Conservation (phyloP, 2,888 invertebrate species). For the Callosobruchus maculatus region DNA sequence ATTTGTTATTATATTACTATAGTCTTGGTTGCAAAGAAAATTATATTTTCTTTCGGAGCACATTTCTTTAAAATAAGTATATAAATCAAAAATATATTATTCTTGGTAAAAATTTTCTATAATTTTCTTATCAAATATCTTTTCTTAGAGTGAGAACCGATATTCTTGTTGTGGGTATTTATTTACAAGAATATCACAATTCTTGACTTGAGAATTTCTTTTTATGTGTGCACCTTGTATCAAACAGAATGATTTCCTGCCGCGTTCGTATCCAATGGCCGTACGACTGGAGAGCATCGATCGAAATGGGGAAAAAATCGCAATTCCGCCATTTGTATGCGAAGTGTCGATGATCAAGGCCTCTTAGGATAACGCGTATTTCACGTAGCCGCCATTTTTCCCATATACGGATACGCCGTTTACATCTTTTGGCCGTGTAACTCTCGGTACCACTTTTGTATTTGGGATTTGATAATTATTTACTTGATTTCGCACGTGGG, state of each 20-base stretch:
- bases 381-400: conserved; percentile 39
- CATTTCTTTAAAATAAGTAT: no score
- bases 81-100: no score
- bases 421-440: conserved; percentile 28
- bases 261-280: not conserved
- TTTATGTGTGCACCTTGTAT: not conserved
- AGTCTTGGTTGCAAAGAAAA: no score
- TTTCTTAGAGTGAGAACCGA: no score
- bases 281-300: not conserved
- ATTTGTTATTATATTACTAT: no score
- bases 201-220: no score
- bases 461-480: conserved; percentile 2
- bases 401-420: conserved; percentile 32
- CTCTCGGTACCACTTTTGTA: conserved; percentile 2
- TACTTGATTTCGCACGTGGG: not conserved
- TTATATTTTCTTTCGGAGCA: no score
- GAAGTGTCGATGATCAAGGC: conserved; percentile 39
- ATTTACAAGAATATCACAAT: no score
- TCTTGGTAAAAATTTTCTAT: no score
- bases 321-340: conserved; percentile 43
- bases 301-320: conserved; percentile 28
- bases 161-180: no score
- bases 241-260: not conserved
- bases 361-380: conserved; percentile 39
- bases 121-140: no score